phyloP scores from a whole-genome alignment of 2,888 invertebrate species.

The Stictocephala bisonia region DNA sequence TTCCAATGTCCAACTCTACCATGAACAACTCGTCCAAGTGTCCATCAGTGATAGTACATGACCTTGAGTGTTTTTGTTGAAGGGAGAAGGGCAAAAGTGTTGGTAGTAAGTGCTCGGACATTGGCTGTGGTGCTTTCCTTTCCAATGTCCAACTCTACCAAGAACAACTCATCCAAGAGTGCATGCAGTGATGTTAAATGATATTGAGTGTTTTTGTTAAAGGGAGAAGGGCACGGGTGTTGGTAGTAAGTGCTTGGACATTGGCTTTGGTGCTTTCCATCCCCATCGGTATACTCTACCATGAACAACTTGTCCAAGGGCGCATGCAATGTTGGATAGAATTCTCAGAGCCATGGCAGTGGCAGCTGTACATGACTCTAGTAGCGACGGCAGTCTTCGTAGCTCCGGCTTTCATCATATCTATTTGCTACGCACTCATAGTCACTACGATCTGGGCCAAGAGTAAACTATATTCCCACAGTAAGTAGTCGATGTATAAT shows the following conservation, averaged over 20 bases:
- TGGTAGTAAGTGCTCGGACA: constrained; percentile 85
- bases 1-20: constrained; percentile 68
- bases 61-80: too few relatives aligned
- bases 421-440: constrained; percentile 68
- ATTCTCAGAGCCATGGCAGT: constrained; percentile 63
- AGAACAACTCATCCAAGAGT: too few relatives aligned
- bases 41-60: too few relatives aligned
- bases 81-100: constrained; percentile 87
- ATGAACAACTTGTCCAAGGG: constrained; percentile 78
- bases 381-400: constrained; percentile 67
- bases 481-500: constrained; percentile 45
- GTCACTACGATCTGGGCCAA: constrained; percentile 69
- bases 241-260: constrained; percentile 85
- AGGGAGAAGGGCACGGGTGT: constrained; percentile 87
- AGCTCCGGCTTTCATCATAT: constrained; percentile 68
- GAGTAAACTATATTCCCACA: constrained; percentile 66
- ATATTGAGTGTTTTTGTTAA: constrained; percentile 63
- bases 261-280: constrained; percentile 73
- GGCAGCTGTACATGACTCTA: constrained; percentile 68
- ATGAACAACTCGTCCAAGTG: constrained; percentile 78
- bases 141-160: too few relatives aligned
- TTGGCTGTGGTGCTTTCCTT: constrained; percentile 73
- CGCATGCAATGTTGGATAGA: constrained; percentile 66
- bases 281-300: constrained; percentile 67
- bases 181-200: not conserved